Conservation (phyloP, 2,113 vertebrate genomes). For the Onychostruthus taczanowskii region DNA sequence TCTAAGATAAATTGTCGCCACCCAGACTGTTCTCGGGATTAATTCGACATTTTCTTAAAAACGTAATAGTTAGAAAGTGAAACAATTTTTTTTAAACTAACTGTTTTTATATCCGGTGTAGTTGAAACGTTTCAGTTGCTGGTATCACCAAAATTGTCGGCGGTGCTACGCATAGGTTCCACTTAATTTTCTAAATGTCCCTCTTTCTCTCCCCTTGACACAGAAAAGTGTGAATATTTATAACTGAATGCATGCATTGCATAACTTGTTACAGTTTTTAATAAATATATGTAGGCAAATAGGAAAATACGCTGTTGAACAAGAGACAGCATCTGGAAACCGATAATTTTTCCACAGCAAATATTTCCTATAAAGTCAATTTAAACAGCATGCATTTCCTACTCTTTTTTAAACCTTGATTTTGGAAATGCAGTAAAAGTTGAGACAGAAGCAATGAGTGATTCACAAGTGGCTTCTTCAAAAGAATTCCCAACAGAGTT, state of each 20-base stretch:
- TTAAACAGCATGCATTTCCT: not conserved
- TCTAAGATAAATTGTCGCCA: not conserved
- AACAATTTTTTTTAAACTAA: not conserved
- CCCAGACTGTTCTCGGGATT: not conserved
- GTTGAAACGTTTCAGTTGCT: not conserved
- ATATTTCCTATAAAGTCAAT: not conserved
- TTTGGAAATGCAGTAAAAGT: slow-evolving; percentile 40
- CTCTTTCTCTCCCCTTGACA: not conserved
- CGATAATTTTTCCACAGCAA: not conserved
- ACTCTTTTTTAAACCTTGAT: slow-evolving; percentile 13
- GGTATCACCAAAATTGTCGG: not conserved
- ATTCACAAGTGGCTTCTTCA: slow-evolving; percentile 70
- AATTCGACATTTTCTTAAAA: not conserved
- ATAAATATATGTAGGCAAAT: not conserved
- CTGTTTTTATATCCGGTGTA: not conserved
- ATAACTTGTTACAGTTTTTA: not conserved
- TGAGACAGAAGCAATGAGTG: slow-evolving; percentile 35
- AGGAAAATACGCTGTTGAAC: not conserved
- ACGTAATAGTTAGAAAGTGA: not conserved
- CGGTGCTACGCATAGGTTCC: not conserved
- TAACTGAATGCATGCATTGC: not conserved
- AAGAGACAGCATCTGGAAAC: not conserved
- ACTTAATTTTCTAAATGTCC: not conserved
- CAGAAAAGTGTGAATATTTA: not conserved
- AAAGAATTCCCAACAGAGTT: slow-evolving; percentile 61